Evolutionary conservation across 2,797 vertebrate genomes (phyloP).

Genomic region (Gobio occitaniae): DNA sequence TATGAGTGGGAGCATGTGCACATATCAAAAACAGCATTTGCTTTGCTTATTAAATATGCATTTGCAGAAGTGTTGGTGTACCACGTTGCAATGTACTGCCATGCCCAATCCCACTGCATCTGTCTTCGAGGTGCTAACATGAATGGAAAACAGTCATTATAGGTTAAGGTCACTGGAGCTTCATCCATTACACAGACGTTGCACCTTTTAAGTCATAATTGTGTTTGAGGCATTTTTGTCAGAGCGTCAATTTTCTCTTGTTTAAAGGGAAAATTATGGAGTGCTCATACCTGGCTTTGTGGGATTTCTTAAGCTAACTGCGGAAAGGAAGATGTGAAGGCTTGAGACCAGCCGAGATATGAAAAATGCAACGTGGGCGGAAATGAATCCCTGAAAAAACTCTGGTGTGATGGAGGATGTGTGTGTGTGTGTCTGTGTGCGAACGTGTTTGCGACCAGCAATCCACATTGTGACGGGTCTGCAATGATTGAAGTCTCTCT

Average conservation of each 20-base stretch:
- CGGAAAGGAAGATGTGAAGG: constrained; percentile 54
- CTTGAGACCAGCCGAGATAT: constrained; percentile 77
- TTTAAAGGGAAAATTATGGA: constrained; percentile 35
- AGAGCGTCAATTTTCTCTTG: constrained; percentile 20
- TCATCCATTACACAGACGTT: background rate
- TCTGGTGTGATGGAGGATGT: background rate
- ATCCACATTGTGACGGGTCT: constrained; percentile 44
- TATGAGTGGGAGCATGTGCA: constrained; percentile 24
- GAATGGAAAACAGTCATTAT: constrained; percentile 35
- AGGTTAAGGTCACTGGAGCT: constrained; percentile 19
- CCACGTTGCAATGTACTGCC: constrained; percentile 12
- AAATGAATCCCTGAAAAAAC: constrained; percentile 59
- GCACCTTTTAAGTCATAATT: constrained; percentile 1
- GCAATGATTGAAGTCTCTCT: constrained; percentile 43
- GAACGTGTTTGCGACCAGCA: constrained; percentile 16
- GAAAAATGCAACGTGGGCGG: constrained; percentile 81
- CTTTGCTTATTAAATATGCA: constrained; percentile 51
- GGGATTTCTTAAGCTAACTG: constrained; percentile 60
- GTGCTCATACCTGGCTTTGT: constrained; percentile 50
- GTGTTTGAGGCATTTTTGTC: constrained; percentile 19
- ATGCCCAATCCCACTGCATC: background rate
- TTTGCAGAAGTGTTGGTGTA: constrained; percentile 33
- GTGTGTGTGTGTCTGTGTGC: constrained; percentile 2
- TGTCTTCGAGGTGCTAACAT: constrained; percentile 10
- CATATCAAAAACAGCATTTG: constrained; percentile 43